These are phyloP conservation scores for Himalopsyche japonica DNA, from an alignment of 2,888 invertebrate species.

Conservation along the genomic window DNA sequence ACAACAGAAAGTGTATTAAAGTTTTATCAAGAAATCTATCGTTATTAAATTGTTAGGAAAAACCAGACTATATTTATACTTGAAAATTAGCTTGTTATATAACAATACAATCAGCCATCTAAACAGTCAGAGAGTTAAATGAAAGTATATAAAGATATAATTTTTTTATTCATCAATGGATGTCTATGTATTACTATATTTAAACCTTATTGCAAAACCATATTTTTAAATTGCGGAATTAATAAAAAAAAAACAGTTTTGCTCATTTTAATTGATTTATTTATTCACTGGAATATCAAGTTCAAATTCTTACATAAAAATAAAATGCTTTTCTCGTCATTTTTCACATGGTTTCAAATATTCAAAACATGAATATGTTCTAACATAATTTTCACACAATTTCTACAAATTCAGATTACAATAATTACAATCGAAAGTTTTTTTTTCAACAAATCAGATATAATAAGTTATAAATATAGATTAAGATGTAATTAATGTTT, in stretches of 20 bases:
- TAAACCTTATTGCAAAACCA: too few relatives aligned
- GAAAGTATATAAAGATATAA: too few relatives aligned
- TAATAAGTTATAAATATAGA: background rate
- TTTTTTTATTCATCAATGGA: too few relatives aligned
- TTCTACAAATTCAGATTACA: background rate
- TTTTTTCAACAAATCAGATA: background rate
- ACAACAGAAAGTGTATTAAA: too few relatives aligned
- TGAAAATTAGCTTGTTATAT: too few relatives aligned
- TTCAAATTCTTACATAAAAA: background rate
- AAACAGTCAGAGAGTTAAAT: too few relatives aligned
- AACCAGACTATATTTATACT: too few relatives aligned
- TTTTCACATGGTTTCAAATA: background rate
- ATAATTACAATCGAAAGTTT: background rate
- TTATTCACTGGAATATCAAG: background rate
- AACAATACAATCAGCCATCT: too few relatives aligned
- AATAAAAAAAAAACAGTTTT: background rate
- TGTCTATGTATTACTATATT: too few relatives aligned
- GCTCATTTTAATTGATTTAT: conserved; percentile 5
- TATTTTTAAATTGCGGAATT: background rate
- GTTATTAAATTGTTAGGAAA: too few relatives aligned
- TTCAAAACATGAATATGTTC: background rate
- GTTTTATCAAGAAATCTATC: too few relatives aligned
- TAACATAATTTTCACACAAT: background rate
- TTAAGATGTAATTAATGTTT: background rate
- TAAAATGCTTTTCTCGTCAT: background rate